phyloP scores from a whole-genome alignment of 2,888 invertebrate species.

The Fissipunctia ypsillon region DNA sequence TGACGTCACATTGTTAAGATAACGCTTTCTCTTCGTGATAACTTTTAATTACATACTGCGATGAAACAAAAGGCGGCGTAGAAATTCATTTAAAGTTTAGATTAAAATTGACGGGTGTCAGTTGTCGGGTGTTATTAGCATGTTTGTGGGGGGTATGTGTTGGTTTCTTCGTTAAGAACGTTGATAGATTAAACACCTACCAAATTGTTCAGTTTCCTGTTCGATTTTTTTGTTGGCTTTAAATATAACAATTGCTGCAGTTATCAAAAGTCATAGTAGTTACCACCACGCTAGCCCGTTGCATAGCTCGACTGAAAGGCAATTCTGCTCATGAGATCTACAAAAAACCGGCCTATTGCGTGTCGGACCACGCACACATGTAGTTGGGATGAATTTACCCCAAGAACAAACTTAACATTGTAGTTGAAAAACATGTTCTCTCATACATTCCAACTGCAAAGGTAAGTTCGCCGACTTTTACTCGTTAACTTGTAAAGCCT shows the following conservation, averaged over 20 bases:
- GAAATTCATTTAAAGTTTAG: conserved; percentile 57
- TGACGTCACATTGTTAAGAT: conserved; percentile 43
- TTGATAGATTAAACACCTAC: neutral
- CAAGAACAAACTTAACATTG: no score
- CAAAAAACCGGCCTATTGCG: no score
- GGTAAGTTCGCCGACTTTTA: no score
- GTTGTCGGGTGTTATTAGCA: neutral
- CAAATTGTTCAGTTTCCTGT: neutral
- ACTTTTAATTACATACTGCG: conserved; percentile 59
- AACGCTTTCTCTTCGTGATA: conserved; percentile 39
- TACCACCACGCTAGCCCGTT: neutral
- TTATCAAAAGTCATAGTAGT: neutral
- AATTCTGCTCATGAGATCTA: neutral
- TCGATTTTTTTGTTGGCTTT: neutral
- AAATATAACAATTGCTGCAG: neutral
- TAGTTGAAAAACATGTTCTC: no score
- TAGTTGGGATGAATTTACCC: no score
- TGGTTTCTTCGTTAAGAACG: neutral
- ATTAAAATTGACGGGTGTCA: conserved; percentile 47
- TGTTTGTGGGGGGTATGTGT: neutral
- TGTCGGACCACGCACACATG: no score
- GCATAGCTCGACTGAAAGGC: neutral
- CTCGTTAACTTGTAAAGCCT: no score
- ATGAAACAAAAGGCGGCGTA: conserved; percentile 46
- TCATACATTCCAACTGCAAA: no score